Base-by-base conservation (phyloP, 2,888 invertebrate genomes). In the Drosophila pseudotakahashii region DNA sequence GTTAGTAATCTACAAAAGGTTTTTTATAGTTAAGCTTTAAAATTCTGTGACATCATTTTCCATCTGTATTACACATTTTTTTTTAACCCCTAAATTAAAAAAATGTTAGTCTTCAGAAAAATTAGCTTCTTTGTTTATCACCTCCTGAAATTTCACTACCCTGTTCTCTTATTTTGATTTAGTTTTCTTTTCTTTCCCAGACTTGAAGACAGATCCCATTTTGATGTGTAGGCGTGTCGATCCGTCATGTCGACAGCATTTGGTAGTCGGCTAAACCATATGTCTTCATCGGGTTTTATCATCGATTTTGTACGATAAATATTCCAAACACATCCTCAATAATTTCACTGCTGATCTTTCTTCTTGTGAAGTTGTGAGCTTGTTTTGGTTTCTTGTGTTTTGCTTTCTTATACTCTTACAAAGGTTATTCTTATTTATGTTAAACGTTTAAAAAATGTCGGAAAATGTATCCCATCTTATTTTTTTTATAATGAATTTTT, bases 351-450 rank as follows among this genome's bases (percentile, higher is more conserved):
- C 42, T 16, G 37, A 14, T 34, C 39, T 44, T 51, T n/a, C 7
- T 11, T 47, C 32, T 50, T 51, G 44, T 54, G 14, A 39, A 67
- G 44, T 47, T 69, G 16, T 45, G 60, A 62, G 63, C 62, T 71
- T 71, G 69, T 74, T 87, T 78, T 76, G 52, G 51, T 80, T 80
- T 80, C 67, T 69, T 60, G 57, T 76, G 64, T 26, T 34, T 44
- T 26, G 53, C 34, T 30, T 73, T 61, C 30, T 16, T 19, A 34
- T 48, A 19, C 48, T 7, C 48, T 34, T 11, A 1, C 10, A 48
- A 13, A 19, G 48, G 0, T 10, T 7, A 6, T 14, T 26, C 7
- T 45, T 2, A 45, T n/a, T 45, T 47, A 14, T 5, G 3, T 2
- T n/a, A 45, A 16, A 19, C 9, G 42, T 19, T 42, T 19, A 2